phyloP scores from a whole-genome alignment of 2,888 invertebrate genomes.

The Aphidius colemani region DNA sequence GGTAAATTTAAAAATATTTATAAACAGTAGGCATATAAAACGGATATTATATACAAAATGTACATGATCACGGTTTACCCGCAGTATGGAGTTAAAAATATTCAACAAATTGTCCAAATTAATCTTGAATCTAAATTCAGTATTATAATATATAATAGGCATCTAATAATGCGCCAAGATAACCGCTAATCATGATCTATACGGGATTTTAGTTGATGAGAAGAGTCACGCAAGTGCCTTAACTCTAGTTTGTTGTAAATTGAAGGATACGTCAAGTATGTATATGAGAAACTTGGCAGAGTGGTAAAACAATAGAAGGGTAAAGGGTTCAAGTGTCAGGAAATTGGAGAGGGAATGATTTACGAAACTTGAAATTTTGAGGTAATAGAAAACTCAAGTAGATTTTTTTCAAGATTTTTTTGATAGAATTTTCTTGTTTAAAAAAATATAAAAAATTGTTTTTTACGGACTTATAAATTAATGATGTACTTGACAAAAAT shows the following conservation, averaged over 20 bases:
- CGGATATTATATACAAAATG: constrained; percentile 8
- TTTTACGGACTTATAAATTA: too few species aligned
- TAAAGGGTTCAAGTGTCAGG: too few species aligned
- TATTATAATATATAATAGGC: constrained; percentile 37
- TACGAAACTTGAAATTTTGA: too few species aligned
- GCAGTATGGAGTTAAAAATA: constrained; percentile 24
- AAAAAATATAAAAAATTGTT: too few species aligned
- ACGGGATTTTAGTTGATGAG: constrained; percentile 41
- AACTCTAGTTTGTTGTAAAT: not conserved
- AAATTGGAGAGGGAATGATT: too few species aligned
- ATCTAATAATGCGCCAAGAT: constrained; percentile 35
- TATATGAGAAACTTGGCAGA: too few species aligned
- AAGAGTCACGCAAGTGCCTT: constrained; percentile 42
- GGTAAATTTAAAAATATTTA: not conserved
- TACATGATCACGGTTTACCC: constrained; percentile 5
- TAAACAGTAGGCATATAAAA: not conserved
- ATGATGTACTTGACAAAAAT: too few species aligned
- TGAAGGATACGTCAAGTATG: too few species aligned
- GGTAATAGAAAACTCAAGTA: too few species aligned
- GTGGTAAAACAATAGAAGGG: too few species aligned
- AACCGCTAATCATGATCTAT: constrained; percentile 36
- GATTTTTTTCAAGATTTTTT: too few species aligned
- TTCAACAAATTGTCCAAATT: constrained; percentile 40
- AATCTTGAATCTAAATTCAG: constrained; percentile 43
- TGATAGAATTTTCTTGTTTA: too few species aligned